Base-by-base conservation (phyloP, 2,888 invertebrate species). In the Morpho deidamia region DNA sequence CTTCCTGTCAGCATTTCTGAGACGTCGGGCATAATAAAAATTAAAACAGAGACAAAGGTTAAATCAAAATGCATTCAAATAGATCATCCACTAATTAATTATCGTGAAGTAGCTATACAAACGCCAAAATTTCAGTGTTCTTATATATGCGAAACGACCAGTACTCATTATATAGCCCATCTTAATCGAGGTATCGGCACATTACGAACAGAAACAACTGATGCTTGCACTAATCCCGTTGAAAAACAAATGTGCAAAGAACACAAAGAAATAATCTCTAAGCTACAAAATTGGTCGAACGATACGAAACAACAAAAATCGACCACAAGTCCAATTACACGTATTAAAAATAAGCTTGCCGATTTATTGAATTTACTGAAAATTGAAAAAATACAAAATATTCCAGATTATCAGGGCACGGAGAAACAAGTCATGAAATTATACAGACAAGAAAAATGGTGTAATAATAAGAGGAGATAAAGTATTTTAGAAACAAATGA, bases 311-410 rank as follows among this genome's bases (percentile, higher is more conserved):
- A 46, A n/a, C 37, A 59, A 7, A 41, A 39, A 23, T 48, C 23
- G 5, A 5, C 23, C 23, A 23, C 23, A 5, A 23, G 5, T 23
- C 1, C 3, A 23, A 23, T 70, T 1, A 45, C 39, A 35, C 56
- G 49, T 44, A 32, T 78, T 1, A 78, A 69, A 65, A 54, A 55
- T 1, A 66, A 60, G 43, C 40, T 79, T 1, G 56, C 12, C 2
- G 57, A 62, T n/a, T 53, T 74, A 11, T 38, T 76, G 0, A 67
- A 70, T 10, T 60, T 58, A 23, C 65, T 83, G 2, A 71, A 69
- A 51, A 56, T 78, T 10, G 70, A 78, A 53, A 83, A 80, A 68
- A 82, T 84, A 60, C 66, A 78, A 63, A 71, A 56, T 56, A 50
- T 78, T 50, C 72, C 78, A 9, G 57, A 63, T 9, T 72, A 72